A percentile compares a stretch with the other conserved stretches of the same genome.
phyloP scores from a whole-genome alignment of 2,113 vertebrate genomes.

The Eretmodus cyanostictus region DNA sequence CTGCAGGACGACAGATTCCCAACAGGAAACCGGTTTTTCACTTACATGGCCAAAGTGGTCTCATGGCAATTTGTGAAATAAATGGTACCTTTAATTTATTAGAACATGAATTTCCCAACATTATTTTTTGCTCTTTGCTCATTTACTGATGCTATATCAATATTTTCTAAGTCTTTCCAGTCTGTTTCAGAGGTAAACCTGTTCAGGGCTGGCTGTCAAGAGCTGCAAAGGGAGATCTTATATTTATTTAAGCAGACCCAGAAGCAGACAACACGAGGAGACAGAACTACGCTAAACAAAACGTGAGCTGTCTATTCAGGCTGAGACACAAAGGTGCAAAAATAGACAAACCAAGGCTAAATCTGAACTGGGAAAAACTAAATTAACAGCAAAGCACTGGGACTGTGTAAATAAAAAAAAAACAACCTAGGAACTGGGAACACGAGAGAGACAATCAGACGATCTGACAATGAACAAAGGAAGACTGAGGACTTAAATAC shows the following conservation, averaged over 20 bases:
- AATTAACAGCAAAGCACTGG: not conserved
- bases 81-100: not conserved
- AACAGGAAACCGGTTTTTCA: not conserved
- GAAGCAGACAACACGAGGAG: not conserved
- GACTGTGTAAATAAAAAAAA: not conserved
- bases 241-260: not conserved
- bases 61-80: not conserved
- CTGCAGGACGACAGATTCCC: not conserved
- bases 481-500: not conserved
- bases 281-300: not conserved
- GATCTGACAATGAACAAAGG: fast-evolving
- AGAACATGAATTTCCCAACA: not conserved
- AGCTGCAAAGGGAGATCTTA: fast-evolving
- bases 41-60: not conserved
- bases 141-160: not conserved
- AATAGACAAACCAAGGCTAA: not conserved
- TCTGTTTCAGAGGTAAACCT: not conserved
- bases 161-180: not conserved
- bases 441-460: not conserved
- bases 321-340: not conserved
- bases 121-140: not conserved
- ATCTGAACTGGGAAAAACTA: not conserved
- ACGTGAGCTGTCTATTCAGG: fast-evolving
- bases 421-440: not conserved
- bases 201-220: not conserved